Percentiles rank a stretch among this genome's conserved stretches.
These are phyloP conservation scores for Rutilus rutilus DNA, from an alignment of 2,113 vertebrate species.

Conservation along the genomic window DNA sequence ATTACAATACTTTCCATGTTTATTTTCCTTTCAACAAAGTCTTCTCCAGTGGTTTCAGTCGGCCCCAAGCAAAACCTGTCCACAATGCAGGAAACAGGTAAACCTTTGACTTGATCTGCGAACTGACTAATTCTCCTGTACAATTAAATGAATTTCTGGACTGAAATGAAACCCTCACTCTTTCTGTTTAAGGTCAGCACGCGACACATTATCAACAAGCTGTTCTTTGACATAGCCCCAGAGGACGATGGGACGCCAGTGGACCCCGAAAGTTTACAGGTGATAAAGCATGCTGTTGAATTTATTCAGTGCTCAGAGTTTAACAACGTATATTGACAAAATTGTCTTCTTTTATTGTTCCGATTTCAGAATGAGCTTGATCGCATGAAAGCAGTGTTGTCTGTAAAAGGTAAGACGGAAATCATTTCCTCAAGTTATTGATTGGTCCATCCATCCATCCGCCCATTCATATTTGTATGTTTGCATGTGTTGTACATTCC, in stretches of 20 bases:
- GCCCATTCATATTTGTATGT: not conserved
- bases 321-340: not conserved
- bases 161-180: not conserved
- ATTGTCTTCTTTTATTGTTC: not conserved
- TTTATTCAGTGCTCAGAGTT: not conserved
- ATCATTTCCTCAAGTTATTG: not conserved
- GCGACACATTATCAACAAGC: conserved; percentile 88
- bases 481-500: conserved; percentile 46
- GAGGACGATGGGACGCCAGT: conserved; percentile 75
- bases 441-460: not conserved
- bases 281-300: conserved; percentile 60
- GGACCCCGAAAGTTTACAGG: conserved; percentile 90
- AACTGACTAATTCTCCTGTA: not conserved
- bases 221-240: conserved; percentile 87
- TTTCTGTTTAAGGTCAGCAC: conserved; percentile 82
- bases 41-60: conserved; percentile 93
- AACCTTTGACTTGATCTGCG: not conserved
- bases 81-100: conserved; percentile 93
- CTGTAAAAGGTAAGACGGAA: conserved; percentile 81
- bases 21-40: conserved; percentile 64
- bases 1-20: not conserved
- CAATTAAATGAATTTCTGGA: not conserved
- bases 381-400: conserved; percentile 81
- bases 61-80: conserved; percentile 91
- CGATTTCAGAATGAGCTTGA: conserved; percentile 89